These are phyloP conservation scores for Ailuropoda melanoleuca DNA, from an alignment of 2,113 vertebrate species.

Conservation along the genomic window DNA sequence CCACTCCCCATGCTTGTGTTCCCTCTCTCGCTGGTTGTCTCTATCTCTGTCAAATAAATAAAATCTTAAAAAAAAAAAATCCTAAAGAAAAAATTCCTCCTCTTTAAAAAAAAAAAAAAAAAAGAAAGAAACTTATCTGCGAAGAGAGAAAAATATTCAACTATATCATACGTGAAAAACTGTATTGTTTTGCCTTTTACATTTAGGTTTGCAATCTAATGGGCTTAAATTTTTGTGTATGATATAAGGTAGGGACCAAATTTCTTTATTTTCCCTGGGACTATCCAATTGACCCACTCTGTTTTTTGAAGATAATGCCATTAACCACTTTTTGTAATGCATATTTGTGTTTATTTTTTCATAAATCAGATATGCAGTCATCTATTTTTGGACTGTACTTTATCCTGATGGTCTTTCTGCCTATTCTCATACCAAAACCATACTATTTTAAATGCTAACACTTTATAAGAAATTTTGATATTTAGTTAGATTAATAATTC, in stretches of 20 bases:
- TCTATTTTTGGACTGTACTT: background rate
- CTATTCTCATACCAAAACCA: background rate
- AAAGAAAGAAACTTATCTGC: background rate
- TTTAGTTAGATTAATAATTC: background rate
- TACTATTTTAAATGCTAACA: background rate
- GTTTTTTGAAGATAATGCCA: background rate
- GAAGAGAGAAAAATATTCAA: background rate
- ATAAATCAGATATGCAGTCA: background rate
- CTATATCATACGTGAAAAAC: background rate
- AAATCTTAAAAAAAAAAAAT: no score
- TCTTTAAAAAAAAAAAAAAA: no score
- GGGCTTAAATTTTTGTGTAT: background rate
- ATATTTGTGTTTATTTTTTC: background rate
- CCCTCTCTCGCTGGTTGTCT: no score
- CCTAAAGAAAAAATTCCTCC: no score
- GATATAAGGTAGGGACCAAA: background rate
- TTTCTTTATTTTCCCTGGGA: background rate
- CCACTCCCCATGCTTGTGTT: no score
- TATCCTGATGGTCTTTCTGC: background rate
- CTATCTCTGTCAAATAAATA: no score
- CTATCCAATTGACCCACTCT: background rate
- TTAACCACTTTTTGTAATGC: background rate
- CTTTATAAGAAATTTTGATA: background rate
- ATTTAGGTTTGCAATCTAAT: background rate
- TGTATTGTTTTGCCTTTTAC: background rate